Conservation (phyloP, 2,113 vertebrate genomes). For the Fregata magnificens region DNA sequence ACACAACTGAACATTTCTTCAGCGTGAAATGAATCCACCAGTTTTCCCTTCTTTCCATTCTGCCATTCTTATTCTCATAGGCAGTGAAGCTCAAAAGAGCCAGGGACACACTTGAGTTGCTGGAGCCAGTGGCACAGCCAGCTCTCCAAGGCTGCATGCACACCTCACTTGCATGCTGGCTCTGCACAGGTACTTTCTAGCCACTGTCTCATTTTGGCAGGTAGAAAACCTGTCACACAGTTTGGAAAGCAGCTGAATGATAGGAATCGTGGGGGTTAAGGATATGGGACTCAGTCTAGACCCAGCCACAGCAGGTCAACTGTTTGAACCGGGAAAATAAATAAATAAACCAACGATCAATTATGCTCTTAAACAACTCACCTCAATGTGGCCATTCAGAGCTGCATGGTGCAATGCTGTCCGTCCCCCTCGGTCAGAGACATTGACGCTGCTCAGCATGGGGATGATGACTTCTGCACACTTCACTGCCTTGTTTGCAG, state of each 20-base stretch:
- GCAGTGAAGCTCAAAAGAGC: not conserved
- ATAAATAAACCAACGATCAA: rapidly evolving
- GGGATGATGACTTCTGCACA: constrained; percentile 93
- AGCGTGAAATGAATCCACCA: not conserved
- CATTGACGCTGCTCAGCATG: constrained; percentile 92
- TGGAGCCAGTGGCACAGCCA: rapidly evolving
- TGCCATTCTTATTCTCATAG: not conserved
- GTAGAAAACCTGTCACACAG: rapidly evolving
- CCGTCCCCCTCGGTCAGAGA: constrained; percentile 91
- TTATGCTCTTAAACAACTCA: not conserved
- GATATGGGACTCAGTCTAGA: not conserved
- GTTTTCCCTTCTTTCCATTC: not conserved
- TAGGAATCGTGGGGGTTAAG: rapidly evolving
- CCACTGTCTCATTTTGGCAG: not conserved
- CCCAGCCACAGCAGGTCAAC: not conserved
- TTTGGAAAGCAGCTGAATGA: not conserved
- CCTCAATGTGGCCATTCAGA: constrained; percentile 94
- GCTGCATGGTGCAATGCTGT: constrained; percentile 95
- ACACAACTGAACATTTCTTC: not conserved
- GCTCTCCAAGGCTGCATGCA: not conserved
- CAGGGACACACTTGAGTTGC: rapidly evolving
- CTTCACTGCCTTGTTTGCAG: constrained; percentile 89
- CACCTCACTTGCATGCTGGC: rapidly evolving
- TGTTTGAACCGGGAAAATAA: rapidly evolving
- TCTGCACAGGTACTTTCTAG: not conserved